Percentiles rank a stretch among this genome's conserved stretches.
Evolutionary conservation across 2,113 vertebrate species (phyloP).

Genomic region (Osmerus mordax): DNA sequence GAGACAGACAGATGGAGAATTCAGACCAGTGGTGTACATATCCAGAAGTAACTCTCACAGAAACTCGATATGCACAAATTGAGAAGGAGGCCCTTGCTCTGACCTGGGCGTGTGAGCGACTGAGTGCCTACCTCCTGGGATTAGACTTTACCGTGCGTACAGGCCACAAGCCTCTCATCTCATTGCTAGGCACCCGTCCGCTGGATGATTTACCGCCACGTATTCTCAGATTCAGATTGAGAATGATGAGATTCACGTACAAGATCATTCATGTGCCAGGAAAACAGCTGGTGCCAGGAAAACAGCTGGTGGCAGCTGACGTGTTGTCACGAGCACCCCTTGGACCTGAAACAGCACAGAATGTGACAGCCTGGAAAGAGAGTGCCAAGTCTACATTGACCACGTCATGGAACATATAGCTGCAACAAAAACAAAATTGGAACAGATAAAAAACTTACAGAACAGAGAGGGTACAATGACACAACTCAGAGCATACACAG

Average conservation of each 20-base stretch:
- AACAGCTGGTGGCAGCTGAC: not conserved
- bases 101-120: conserved; percentile 9
- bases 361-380: too few species aligned
- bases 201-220: conserved; percentile 3
- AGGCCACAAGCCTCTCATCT: conserved; percentile 13
- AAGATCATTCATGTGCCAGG: conserved; percentile 4
- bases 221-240: not conserved
- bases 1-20: not conserved
- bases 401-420: too few species aligned
- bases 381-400: too few species aligned
- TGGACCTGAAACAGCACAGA: not conserved
- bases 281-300: not conserved
- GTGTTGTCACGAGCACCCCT: not conserved
- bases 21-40: conserved; percentile 8
- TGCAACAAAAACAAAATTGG: too few species aligned
- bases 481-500: too few species aligned
- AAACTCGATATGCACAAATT: not conserved
- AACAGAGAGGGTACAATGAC: too few species aligned
- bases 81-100: conserved; percentile 1
- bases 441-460: too few species aligned
- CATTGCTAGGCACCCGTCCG: not conserved
- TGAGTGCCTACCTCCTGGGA: conserved; percentile 9
- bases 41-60: not conserved
- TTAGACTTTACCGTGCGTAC: not conserved
- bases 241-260: conserved; percentile 12